Base-by-base conservation (phyloP, 2,888 invertebrate species). In the Calameuta pallipes region DNA sequence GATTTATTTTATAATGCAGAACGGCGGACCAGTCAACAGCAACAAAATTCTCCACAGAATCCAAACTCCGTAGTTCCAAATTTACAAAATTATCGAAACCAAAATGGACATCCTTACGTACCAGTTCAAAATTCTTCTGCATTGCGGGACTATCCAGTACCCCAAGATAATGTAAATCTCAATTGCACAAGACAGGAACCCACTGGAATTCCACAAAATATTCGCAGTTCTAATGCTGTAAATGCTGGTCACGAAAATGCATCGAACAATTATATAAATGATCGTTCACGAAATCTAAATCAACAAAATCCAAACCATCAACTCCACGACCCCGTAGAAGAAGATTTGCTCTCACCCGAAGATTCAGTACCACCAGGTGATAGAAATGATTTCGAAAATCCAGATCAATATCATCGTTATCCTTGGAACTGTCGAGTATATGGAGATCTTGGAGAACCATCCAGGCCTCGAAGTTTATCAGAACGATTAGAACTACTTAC, bases 1-100 rank as follows among this genome's bases (percentile, higher is more conserved):
- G 97, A 97, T 89, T 90, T 94, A 75, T 94, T 93, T 85, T 94
- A 93, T 81, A 93, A 92, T 82, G 92, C 93, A 4, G 94, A 94
- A 76, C 91, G 93, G 36, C 92, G 93, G 86, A 87, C 88, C 3
- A 89, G 90, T 83, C 89, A 86, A 71, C 87, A 86, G 69, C 89
- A 89, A 75, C 89, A 88, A 80, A 86, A 86, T 41, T 70, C 76
- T 3, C 83, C 88, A 1, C 88, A 88, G 78, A 89, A 86, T 74
- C 78, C 84, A 31, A 86, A 86, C 34, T 84, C 85, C 1, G 75
- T 81, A 30, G 81, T 80, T 30, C 79, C 80, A 77, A 85, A 84
- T 76, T 78, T 81, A 34, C 83, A 81, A 30, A 78, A 82, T 74
- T 74, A 69, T 31, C 75, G 15, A 23, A 76, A 74, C 68, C 69